These are phyloP conservation scores for Psittacula echo DNA, from an alignment of 2,797 vertebrate genomes.

Conservation along the genomic window DNA sequence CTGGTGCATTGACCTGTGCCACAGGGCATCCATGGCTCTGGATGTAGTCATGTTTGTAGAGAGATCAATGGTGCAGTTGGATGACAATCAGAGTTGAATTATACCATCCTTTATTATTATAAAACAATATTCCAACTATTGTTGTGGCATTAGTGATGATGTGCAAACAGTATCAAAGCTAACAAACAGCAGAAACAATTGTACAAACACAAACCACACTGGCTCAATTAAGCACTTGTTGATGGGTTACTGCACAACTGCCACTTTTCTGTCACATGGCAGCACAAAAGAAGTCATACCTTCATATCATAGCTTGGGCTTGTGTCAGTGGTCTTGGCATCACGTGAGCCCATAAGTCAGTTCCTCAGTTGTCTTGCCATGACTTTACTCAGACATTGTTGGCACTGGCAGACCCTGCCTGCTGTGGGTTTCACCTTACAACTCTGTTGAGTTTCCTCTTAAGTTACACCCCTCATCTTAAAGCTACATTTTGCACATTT, in stretches of 20 bases:
- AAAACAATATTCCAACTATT: not conserved
- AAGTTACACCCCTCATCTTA: not conserved
- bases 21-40: not conserved
- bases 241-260: not conserved
- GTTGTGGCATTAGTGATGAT: not conserved
- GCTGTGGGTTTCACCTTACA: not conserved
- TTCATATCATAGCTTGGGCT: not conserved
- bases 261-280: not conserved
- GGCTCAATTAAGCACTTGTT: accelerated
- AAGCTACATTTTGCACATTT: not conserved
- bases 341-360: not conserved
- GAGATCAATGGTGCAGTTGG: accelerated
- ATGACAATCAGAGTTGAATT: not conserved
- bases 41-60: not conserved
- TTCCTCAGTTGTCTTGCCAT: not conserved
- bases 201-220: not conserved
- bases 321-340: not conserved
- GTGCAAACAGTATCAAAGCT: not conserved
- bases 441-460: not conserved
- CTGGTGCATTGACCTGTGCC: not conserved
- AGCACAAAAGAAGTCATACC: not conserved
- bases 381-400: not conserved
- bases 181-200: not conserved
- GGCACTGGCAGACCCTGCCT: not conserved
- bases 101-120: not conserved